Base-by-base conservation (phyloP, 2,797 vertebrate genomes). In the Pelobates cultripes region DNA sequence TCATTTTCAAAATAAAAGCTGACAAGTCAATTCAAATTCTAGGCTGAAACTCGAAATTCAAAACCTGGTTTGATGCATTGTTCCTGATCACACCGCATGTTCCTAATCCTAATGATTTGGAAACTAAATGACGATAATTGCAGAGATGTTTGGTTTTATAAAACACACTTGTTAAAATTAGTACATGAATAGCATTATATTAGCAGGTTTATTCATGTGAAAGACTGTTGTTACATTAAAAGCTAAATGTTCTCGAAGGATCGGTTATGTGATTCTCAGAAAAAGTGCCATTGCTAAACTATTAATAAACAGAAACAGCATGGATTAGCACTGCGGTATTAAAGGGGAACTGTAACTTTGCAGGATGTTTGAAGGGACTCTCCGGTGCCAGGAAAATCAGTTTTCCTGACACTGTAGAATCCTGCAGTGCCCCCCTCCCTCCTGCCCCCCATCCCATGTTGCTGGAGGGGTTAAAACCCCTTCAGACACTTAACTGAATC, bases 61-160 rank as follows among this genome's bases (percentile, higher is more conserved):
- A 17, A 68, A 40, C 41, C 43, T 43, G 28, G 66, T 43, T 68
- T 13, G 7, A 68, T 6, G 10, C 14, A 68, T 68, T 68, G 66
- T 68, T 68, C 13, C 41, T 14, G 41, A 13, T 41, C 66, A 68
- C 41, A 68, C 28, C 12, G 42, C 41, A 0, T 10, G n/a, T 68
- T 3, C 3, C 3, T 43, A 43, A 13, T 9, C 66, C 28, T 43
- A 12, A 68, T 43, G 40, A 68, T 43, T 68, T 42, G 7, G 40
- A 68, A 43, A 12, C 6, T 43, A 68, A 68, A 68, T 68, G 3
- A 43, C 3, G 28, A 68, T 68, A 68, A 68, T 68, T 68, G 66
- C 66, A 68, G 66, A 8, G 43, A 43, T 68, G 66, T 68, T 68
- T 68, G 10, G 40, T 68, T 28, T 68, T 41, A 68, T 66, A 66